phyloP scores from a whole-genome alignment of 2,888 invertebrate species.

The Melieria picta region DNA sequence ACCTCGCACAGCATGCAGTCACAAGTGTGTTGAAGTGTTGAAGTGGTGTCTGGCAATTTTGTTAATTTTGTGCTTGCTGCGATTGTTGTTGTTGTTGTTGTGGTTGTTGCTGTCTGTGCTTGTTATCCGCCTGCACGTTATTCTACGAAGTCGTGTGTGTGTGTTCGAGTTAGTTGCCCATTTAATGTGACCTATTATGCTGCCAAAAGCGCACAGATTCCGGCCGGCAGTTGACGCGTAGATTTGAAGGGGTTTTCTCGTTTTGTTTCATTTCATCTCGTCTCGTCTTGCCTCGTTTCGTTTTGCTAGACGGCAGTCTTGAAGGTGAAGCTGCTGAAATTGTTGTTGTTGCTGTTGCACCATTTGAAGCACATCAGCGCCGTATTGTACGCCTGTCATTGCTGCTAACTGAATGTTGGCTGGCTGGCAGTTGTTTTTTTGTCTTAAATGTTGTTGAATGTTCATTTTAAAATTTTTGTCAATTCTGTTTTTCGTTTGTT shows the following conservation, averaged over 20 bases:
- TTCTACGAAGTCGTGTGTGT: too few relatives aligned
- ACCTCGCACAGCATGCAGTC: too few relatives aligned
- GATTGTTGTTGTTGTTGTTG: constrained; percentile 30
- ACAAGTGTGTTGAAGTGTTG: neutral
- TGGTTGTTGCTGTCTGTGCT: neutral
- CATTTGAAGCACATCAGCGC: constrained; percentile 5
- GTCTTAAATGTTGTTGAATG: neutral
- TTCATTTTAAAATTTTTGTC: neutral
- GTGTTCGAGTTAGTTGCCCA: too few relatives aligned
- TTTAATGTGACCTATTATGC: too few relatives aligned
- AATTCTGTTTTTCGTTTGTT: neutral
- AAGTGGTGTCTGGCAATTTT: neutral
- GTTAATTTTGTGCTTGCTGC: constrained; percentile 20
- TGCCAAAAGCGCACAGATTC: too few relatives aligned
- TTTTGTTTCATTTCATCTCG: too few relatives aligned
- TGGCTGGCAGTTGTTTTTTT: neutral
- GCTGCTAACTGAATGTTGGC: neutral
- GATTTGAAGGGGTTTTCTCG: too few relatives aligned
- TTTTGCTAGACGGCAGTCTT: too few relatives aligned
- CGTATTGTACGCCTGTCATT: neutral
- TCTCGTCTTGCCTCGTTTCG: too few relatives aligned
- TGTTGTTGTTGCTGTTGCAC: neutral
- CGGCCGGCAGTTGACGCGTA: too few relatives aligned
- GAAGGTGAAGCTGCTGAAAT: neutral
- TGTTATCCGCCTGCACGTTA: neutral